A percentile compares a stretch with the other conserved stretches of the same genome.
phyloP scores from a whole-genome alignment of 2,797 vertebrate species.

The Typhlichthys subterraneus region DNA sequence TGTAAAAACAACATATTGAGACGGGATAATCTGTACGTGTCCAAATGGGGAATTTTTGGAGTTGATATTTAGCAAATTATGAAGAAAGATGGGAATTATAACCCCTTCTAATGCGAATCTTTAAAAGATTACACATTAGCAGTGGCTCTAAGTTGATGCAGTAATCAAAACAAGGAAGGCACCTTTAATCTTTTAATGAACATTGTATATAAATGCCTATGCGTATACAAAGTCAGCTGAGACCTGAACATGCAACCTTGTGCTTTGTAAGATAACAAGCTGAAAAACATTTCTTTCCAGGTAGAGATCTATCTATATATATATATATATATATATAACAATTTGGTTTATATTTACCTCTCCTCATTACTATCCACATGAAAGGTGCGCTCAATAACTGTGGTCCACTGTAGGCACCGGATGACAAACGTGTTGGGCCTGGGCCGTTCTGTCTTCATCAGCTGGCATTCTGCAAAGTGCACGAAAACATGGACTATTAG shows the following conservation, averaged over 20 bases:
- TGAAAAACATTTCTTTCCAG: no score
- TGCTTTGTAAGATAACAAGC: not conserved
- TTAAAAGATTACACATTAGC: not conserved
- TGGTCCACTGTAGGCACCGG: constrained; percentile 96
- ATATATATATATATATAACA: not conserved
- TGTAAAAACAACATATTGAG: constrained; percentile 21
- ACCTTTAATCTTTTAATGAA: no score
- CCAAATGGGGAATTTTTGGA: constrained; percentile 39
- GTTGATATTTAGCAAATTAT: constrained; percentile 41
- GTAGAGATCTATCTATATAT: no score
- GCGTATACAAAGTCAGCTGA: not conserved
- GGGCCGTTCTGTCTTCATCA: constrained; percentile 94
- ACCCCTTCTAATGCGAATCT: constrained; percentile 45
- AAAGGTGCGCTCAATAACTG: constrained; percentile 93
- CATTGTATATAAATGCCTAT: no score
- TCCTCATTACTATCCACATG: constrained; percentile 91
- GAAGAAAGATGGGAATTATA: constrained; percentile 44
- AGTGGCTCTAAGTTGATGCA: not conserved
- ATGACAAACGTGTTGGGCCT: constrained; percentile 94
- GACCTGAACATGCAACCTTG: not conserved
- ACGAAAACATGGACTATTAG: constrained; percentile 4
- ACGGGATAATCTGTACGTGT: constrained; percentile 41
- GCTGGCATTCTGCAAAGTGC: constrained; percentile 85
- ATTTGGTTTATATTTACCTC: constrained; percentile 68
- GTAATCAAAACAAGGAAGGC: no score